Evolutionary conservation across 2,113 vertebrate species (phyloP).

Genomic region (Eulacestoma nigropectus): DNA sequence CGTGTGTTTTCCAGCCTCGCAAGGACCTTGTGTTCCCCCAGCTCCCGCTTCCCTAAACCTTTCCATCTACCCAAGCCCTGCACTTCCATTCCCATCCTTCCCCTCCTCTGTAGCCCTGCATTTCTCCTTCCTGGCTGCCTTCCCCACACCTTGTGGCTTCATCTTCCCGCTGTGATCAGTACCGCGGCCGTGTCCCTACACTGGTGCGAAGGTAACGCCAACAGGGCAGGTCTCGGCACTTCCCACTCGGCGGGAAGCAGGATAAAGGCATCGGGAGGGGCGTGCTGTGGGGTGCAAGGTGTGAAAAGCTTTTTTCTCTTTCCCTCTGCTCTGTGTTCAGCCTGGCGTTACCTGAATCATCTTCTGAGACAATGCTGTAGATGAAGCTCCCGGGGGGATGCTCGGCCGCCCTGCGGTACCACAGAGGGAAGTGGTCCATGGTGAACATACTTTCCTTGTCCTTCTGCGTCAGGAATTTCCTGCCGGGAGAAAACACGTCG

Average conservation of each 20-base stretch:
- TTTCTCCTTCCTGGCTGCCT: neutral
- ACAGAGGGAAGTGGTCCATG: constrained; percentile 90
- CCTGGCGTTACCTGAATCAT: constrained; percentile 78
- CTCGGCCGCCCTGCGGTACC: constrained; percentile 91
- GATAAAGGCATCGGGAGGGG: neutral
- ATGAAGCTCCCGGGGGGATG: constrained; percentile 85
- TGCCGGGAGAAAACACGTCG: constrained; percentile 39
- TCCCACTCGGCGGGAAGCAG: accelerated
- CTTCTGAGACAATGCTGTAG: constrained; percentile 81
- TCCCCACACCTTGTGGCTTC: neutral
- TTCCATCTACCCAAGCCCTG: neutral
- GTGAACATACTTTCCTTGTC: constrained; percentile 91
- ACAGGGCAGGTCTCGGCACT: too few species aligned
- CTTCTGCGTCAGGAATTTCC: constrained; percentile 83
- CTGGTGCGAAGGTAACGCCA: accelerated
- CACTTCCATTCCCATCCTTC: neutral
- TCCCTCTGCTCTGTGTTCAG: neutral
- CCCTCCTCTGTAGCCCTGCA: neutral
- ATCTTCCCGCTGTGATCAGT: neutral
- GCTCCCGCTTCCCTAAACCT: accelerated
- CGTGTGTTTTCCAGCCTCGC: neutral
- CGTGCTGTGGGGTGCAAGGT: accelerated
- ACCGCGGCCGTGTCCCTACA: accelerated
- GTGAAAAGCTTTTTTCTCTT: neutral
- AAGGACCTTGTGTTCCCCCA: neutral